Evolutionary conservation across 2,797 vertebrate genomes (phyloP).

Genomic region (Urosaurus nigricauda): DNA sequence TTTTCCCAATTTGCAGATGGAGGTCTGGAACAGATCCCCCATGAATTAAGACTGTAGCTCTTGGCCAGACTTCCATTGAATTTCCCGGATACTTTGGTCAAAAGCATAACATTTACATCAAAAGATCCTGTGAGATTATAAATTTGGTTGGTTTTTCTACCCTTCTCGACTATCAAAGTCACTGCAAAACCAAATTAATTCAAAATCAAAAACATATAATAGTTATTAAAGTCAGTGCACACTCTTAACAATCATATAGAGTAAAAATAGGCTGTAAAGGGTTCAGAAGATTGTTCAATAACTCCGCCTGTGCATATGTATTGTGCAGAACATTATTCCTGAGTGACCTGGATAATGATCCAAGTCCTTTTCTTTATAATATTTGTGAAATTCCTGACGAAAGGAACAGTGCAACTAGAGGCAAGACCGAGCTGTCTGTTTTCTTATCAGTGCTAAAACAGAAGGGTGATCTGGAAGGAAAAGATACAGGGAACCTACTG

Average conservation of each 20-base stretch:
- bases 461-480: conserved; percentile 21
- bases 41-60: not conserved
- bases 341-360: conserved; percentile 44
- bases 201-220: not conserved
- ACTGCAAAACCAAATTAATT: not conserved
- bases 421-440: conserved; percentile 38
- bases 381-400: conserved; percentile 40
- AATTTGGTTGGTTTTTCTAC: conserved; percentile 14
- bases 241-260: not conserved
- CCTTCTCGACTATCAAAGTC: conserved; percentile 5
- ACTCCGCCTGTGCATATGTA: not conserved
- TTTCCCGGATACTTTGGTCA: conserved; percentile 30
- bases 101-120: conserved; percentile 21
- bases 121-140: conserved; percentile 23
- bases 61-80: conserved; percentile 19
- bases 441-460: conserved; percentile 58
- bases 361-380: conserved; percentile 42
- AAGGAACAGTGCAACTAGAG: conserved; percentile 48
- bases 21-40: too few relatives aligned
- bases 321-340: conserved; percentile 44
- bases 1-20: too few relatives aligned
- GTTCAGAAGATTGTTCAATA: conserved; percentile 17
- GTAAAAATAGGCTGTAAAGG: conserved; percentile 42
- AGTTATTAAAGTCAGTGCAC: not conserved
- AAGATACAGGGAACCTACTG: conserved; percentile 1